A percentile compares a stretch with the other conserved stretches of the same genome.
Evolutionary conservation across 2,113 vertebrate genomes (phyloP).

Genomic region (Phocoena phocoena): DNA sequence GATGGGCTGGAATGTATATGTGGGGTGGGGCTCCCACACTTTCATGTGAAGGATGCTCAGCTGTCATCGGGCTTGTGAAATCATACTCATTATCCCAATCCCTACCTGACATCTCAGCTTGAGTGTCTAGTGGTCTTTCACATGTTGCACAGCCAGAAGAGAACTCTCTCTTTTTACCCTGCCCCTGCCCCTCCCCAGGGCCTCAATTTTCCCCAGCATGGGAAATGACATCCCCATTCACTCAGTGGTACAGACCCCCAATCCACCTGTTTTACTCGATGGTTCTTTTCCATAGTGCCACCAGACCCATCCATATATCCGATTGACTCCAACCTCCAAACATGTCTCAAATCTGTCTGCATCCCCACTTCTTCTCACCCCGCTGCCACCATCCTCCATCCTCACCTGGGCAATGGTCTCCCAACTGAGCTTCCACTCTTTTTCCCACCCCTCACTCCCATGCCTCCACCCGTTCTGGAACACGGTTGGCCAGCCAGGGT

Average conservation of each 20-base stretch:
- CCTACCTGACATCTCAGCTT: neutral
- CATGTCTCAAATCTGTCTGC: neutral
- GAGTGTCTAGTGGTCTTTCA: neutral
- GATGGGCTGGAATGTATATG: accelerated
- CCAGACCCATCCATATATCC: neutral
- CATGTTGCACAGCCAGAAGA: neutral
- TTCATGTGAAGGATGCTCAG: neutral
- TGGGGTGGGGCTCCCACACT: accelerated
- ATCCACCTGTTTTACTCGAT: neutral
- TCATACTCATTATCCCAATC: neutral
- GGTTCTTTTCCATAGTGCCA: neutral
- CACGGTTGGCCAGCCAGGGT: neutral
- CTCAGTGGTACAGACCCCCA: neutral
- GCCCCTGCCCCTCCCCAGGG: neutral
- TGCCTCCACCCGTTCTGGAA: neutral
- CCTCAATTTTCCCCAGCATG: neutral
- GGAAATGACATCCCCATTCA: neutral
- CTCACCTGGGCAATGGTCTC: neutral
- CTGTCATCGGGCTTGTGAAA: neutral
- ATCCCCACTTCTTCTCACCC: neutral
- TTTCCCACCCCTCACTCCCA: accelerated
- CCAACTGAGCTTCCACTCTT: neutral
- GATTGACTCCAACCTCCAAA: neutral
- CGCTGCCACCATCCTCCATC: neutral
- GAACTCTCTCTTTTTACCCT: neutral